Conservation (phyloP, 2,888 invertebrate species). For the Parnassius glacialis region DNA sequence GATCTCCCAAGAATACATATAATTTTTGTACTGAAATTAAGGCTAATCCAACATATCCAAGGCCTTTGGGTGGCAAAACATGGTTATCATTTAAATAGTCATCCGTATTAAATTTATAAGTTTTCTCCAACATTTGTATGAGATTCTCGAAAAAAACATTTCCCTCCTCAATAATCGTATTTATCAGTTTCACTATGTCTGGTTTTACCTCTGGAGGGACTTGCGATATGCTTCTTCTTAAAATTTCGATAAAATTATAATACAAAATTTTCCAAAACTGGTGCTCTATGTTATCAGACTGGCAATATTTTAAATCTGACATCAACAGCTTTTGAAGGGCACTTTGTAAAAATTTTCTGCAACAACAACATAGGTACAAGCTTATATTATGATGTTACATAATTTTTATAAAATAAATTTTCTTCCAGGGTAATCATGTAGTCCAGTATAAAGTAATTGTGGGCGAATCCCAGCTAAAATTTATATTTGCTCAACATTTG, state of each 20-base stretch:
- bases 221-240: slow-evolving; percentile 85
- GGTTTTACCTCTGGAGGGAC: slow-evolving; percentile 83
- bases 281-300: slow-evolving; percentile 92
- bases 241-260: slow-evolving; percentile 91
- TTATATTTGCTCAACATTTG: no score
- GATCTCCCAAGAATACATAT: slow-evolving; percentile 94
- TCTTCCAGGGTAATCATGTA: no score
- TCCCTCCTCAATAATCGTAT: slow-evolving; percentile 89
- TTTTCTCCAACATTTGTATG: slow-evolving; percentile 86
- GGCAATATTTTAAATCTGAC: slow-evolving; percentile 92
- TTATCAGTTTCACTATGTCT: slow-evolving; percentile 83
- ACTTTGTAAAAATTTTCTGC: slow-evolving; percentile 83
- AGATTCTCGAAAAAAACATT: slow-evolving; percentile 88
- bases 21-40: slow-evolving; percentile 93
- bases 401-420: no score
- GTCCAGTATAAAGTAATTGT: no score
- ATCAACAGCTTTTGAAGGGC: slow-evolving; percentile 85
- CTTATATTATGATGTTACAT: no score
- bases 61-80: slow-evolving; percentile 81
- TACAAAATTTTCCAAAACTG: slow-evolving; percentile 95
- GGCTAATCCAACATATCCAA: slow-evolving; percentile 86
- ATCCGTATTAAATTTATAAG: slow-evolving; percentile 87
- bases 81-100: slow-evolving; percentile 82
- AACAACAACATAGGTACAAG: slow-evolving; percentile 31
- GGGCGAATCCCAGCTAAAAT: no score